Evolutionary conservation across 2,113 vertebrate genomes (phyloP).

Genomic region (Eidolon helvum): DNA sequence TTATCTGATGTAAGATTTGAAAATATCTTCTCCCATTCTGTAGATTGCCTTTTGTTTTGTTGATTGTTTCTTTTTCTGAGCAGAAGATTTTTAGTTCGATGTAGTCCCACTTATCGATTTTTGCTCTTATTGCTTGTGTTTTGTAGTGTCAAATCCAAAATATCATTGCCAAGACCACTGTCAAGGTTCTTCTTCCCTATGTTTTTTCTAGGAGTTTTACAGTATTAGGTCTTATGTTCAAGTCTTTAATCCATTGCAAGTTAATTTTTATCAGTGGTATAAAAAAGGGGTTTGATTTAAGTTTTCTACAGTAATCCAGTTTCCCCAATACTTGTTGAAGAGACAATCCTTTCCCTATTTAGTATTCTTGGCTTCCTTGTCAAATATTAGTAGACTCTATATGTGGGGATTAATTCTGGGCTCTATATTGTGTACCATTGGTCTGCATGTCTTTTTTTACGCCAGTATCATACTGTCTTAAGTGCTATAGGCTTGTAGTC

Average conservation of each 20-base stretch:
- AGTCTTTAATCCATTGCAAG: neutral
- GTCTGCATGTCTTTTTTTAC: neutral
- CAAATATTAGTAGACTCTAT: neutral
- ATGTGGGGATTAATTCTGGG: neutral
- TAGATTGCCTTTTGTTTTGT: neutral
- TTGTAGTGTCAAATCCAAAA: neutral
- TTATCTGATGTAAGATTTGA: neutral
- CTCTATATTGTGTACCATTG: neutral
- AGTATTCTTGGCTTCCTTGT: neutral
- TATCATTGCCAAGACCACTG: neutral
- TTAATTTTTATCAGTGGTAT: neutral
- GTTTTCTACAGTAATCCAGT: neutral
- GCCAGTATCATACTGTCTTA: neutral
- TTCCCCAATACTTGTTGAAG: neutral
- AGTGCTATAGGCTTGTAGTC: neutral
- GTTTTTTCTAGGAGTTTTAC: neutral
- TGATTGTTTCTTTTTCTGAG: neutral
- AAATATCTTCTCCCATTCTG: neutral
- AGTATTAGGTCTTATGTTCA: neutral
- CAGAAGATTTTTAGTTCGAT: neutral
- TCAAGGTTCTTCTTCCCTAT: neutral
- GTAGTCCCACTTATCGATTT: neutral
- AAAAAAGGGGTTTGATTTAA: neutral
- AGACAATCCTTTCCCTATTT: neutral
- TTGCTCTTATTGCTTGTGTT: neutral